Percentiles rank a stretch among this genome's conserved stretches.
These are phyloP conservation scores for Eudyptes chrysolophus DNA, from an alignment of 2,113 vertebrate species.

Conservation along the genomic window DNA sequence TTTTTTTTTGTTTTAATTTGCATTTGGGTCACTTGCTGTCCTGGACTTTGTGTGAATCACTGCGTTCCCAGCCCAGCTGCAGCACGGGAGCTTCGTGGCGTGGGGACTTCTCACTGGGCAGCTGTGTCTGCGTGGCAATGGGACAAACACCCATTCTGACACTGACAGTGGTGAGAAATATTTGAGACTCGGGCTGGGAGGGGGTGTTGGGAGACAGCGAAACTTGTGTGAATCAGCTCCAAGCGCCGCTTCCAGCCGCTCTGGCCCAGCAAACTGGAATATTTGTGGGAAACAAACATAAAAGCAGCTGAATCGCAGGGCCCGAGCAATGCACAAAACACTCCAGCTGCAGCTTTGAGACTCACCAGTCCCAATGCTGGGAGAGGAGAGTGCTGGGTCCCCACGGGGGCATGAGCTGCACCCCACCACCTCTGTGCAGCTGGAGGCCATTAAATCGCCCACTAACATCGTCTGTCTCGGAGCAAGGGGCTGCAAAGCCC, in stretches of 20 bases:
- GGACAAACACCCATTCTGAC: not conserved
- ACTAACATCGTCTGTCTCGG: rapidly evolving
- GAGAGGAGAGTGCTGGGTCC: not conserved
- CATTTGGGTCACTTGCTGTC: not conserved
- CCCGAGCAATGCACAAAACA: not conserved
- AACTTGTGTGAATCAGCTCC: not conserved
- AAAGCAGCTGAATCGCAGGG: not conserved
- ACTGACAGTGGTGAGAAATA: not conserved
- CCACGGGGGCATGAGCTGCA: not conserved
- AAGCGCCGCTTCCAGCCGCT: not conserved
- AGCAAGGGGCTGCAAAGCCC: not conserved
- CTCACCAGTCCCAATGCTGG: not conserved
- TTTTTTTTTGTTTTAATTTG: not conserved
- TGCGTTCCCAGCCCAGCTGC: not conserved
- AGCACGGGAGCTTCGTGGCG: not conserved
- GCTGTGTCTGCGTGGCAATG: rapidly evolving
- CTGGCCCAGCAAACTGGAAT: not conserved
- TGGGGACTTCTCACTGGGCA: not conserved
- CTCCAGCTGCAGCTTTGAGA: not conserved
- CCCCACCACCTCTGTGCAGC: not conserved
- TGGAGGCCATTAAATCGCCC: not conserved
- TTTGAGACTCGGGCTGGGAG: not conserved
- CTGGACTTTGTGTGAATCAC: not conserved
- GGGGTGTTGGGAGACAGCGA: not conserved
- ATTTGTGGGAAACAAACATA: not conserved